Evolutionary conservation across 1,140 invertebrate genomes (phyloP).

Genomic region (Drosophila carrolli): DNA sequence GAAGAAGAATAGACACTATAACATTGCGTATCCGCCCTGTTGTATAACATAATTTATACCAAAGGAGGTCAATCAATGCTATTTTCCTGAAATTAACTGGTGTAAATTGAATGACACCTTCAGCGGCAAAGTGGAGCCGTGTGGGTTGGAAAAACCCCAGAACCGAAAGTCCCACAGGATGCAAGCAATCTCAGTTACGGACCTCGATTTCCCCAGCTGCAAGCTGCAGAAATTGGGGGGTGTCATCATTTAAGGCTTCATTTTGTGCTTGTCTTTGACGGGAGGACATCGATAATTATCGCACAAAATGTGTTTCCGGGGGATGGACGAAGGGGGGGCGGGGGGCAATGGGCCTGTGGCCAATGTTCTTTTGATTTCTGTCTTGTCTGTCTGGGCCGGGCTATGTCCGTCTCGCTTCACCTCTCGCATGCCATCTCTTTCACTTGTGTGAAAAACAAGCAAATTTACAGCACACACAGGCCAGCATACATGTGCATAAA

Average conservation of each 20-base stretch:
- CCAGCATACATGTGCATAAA: slow-evolving; percentile 68
- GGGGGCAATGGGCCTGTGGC: slow-evolving; percentile 39
- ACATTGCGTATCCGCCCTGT: slow-evolving; percentile 14
- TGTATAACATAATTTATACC: background rate
- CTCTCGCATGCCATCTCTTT: background rate
- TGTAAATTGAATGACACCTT: slow-evolving; percentile 13
- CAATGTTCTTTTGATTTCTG: slow-evolving; percentile 57
- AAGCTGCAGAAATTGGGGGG: slow-evolving; percentile 27
- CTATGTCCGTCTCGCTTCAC: background rate
- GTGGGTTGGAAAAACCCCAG: background rate
- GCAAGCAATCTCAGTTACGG: slow-evolving; percentile 45
- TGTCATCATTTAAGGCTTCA: slow-evolving; percentile 47
- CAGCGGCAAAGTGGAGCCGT: background rate
- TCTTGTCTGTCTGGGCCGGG: slow-evolving; percentile 24
- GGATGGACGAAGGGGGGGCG: background rate
- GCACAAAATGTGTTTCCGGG: slow-evolving; percentile 58
- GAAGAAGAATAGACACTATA: no score
- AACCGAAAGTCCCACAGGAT: slow-evolving; percentile 19
- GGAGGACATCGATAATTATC: slow-evolving; percentile 74
- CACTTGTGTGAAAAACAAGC: slow-evolving; percentile 47
- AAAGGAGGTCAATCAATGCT: background rate
- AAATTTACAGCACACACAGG: slow-evolving; percentile 54
- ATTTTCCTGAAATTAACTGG: background rate
- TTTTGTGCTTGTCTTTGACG: slow-evolving; percentile 51
- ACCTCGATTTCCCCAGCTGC: slow-evolving; percentile 13